A percentile compares a stretch with the other conserved stretches of the same genome.
phyloP scores from a whole-genome alignment of 2,888 invertebrate species.

The Melanophora roralis region DNA sequence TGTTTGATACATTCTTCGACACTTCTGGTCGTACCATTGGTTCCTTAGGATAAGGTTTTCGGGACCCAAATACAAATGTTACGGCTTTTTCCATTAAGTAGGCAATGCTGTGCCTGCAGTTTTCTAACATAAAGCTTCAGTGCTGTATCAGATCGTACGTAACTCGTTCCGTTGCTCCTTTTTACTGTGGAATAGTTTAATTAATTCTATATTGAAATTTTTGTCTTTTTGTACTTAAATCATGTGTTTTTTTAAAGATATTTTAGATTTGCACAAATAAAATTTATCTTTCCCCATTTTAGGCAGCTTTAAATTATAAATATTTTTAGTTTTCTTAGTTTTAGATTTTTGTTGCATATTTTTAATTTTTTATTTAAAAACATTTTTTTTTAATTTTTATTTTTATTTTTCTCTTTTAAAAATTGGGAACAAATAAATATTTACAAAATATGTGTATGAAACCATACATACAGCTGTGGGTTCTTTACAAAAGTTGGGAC shows the following conservation, averaged over 20 bases:
- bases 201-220: no score
- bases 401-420: constrained; percentile 52
- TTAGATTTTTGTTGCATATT: constrained; percentile 33
- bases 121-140: no score
- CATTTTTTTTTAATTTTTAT: constrained; percentile 43
- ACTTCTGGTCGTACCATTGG: no score
- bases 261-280: constrained; percentile 30
- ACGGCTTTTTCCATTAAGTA: no score
- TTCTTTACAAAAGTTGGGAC: constrained; percentile 79
- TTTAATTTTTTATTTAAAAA: constrained; percentile 48
- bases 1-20: no score
- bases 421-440: constrained; percentile 39
- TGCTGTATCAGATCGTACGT: no score
- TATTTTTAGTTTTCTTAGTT: not conserved
- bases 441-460: constrained; percentile 43
- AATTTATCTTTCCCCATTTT: not conserved
- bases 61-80: no score
- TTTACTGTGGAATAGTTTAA: no score
- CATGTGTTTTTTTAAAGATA: not conserved
- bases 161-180: no score
- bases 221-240: no score
- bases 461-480: constrained; percentile 78
- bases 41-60: no score
- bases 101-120: no score
- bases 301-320: constrained; percentile 4